Evolutionary conservation across 2,113 vertebrate species (phyloP), one percentile per base, ranked within the genome.

Genomic region (Silurus meridionalis): DNA sequence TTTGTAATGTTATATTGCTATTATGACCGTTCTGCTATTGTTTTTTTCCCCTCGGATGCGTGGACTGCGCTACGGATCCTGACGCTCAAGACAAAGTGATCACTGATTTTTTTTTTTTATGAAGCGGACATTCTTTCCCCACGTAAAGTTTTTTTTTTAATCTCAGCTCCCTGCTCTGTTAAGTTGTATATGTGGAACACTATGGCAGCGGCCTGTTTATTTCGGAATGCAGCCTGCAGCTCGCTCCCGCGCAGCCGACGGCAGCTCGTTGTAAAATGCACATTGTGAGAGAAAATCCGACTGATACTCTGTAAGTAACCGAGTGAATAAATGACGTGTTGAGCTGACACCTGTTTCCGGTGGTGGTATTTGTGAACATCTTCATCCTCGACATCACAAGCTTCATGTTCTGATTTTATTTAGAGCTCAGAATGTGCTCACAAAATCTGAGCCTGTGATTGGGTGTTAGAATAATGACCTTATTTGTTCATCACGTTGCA

Each of bases 251-350:
- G 89, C 91, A 82, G 82, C 64, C 91, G 89, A 91, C 86, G 89
- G 80, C 91, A 89, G 92, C 91, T 93, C 91, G 91, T 92, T 93
- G 93, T 93, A 93, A 89, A 93, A 92, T 92, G 81, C 93, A 92
- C 92, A 92, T 94, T 89, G 93, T 94, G 91, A 93, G 91, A 93
- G 91, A 85, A 92, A 89, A 90, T 90, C 92, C 88, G 92, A 92
- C 80, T 83, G 92, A 93, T 92, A 90, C 88, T 91, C 91, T 90
- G 93, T 92, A 82, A 81, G 78, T 85, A 88, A 88, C 28, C 57
- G 72, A 88, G 64, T 88, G 82, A 88, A 88, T 86, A 88, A 87
- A 87, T 83, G 86, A 83, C 37, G 71, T 83, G 86, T 83, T 87
- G 60, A 64, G 71, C 72, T 67, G 71, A 87, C 90, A 58, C 0